phyloP scores from a whole-genome alignment of 2,888 invertebrate species.

The Endomychus coccineus region DNA sequence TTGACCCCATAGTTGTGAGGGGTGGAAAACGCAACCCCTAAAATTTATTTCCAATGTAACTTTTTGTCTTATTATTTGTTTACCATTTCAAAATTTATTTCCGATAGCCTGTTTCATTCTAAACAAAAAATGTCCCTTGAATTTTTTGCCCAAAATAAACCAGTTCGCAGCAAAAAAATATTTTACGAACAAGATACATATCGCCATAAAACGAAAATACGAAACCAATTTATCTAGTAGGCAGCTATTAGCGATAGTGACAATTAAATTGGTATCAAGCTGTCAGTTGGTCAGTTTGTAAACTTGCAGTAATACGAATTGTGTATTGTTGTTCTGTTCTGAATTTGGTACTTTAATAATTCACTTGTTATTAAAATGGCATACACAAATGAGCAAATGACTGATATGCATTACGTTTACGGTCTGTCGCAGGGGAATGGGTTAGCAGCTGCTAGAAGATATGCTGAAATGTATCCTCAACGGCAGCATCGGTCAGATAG shows the following conservation, averaged over 20 bases:
- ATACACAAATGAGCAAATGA: constrained; percentile 9
- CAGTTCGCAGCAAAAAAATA: too few relatives aligned
- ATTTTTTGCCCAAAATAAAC: too few relatives aligned
- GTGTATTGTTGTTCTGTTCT: too few relatives aligned
- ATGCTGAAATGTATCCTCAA: constrained; percentile 6
- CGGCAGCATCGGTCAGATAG: constrained; percentile 4
- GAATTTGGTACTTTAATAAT: too few relatives aligned
- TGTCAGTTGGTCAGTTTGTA: too few relatives aligned
- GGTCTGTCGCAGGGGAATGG: constrained; percentile 10
- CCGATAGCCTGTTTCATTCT: constrained; percentile 15
- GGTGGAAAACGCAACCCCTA: too few relatives aligned
- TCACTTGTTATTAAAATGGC: constrained; percentile 5
- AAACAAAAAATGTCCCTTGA: constrained; percentile 15
- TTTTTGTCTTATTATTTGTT: constrained; percentile 15
- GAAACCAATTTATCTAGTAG: background rate
- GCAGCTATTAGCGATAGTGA: background rate
- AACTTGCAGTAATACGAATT: too few relatives aligned
- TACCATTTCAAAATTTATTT: constrained; percentile 15
- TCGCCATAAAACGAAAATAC: too few relatives aligned
- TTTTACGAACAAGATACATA: too few relatives aligned
- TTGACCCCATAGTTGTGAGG: too few relatives aligned
- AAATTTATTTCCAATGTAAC: too few relatives aligned
- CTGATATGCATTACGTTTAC: constrained; percentile 10
- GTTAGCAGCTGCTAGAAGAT: constrained; percentile 7
- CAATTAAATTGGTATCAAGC: too few relatives aligned